Percentiles rank a stretch among this genome's conserved stretches.
Evolutionary conservation across 2,888 invertebrate genomes (phyloP).

Genomic region (Eilema sororculum): DNA sequence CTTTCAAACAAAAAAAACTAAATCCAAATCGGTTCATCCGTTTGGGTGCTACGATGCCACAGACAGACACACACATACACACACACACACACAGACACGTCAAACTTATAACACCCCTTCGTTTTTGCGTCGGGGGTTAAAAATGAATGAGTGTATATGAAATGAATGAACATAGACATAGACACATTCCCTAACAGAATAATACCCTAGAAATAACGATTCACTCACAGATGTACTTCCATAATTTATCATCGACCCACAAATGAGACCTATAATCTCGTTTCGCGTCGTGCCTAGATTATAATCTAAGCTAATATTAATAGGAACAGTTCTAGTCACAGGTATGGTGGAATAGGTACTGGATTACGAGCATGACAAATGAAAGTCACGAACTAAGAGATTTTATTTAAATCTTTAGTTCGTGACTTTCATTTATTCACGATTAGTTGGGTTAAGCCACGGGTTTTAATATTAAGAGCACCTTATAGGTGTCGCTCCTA

Average conservation of each 20-base stretch:
- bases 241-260: conserved; percentile 12
- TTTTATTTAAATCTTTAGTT: not conserved
- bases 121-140: too few species aligned
- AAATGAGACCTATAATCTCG: conserved; percentile 14
- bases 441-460: not conserved
- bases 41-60: too few species aligned
- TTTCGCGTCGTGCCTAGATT: conserved; percentile 22
- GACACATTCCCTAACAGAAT: not conserved
- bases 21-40: too few species aligned
- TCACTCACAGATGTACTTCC: not conserved
- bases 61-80: too few species aligned
- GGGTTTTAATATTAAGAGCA: too few species aligned
- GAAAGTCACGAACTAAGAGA: conserved; percentile 13
- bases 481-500: too few species aligned
- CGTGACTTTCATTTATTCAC: conserved; percentile 6
- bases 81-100: too few species aligned
- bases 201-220: not conserved
- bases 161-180: not conserved
- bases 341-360: conserved; percentile 12
- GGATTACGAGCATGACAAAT: conserved; percentile 19
- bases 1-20: too few species aligned
- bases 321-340: conserved; percentile 18
- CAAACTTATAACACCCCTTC: too few species aligned
- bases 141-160: too few species aligned
- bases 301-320: conserved; percentile 21